Base-by-base conservation (phyloP, 2,888 invertebrate genomes). In the Leucophora obtusa region DNA sequence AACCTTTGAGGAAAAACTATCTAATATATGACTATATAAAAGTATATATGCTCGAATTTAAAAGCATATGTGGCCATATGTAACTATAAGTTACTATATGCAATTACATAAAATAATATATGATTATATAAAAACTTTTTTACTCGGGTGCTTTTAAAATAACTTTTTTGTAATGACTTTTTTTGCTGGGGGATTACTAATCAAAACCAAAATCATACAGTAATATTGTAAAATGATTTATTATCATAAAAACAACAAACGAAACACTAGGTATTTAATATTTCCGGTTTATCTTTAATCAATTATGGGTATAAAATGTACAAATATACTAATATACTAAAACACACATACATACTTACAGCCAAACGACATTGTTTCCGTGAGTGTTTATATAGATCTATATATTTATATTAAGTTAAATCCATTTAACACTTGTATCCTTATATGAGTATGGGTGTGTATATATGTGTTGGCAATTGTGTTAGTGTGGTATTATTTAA, bases 241-340 rank as follows among this genome's bases (percentile, higher is more conserved):
- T 79, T 69, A 60, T 59, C 33, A 65, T 24, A 24, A 2, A 24
- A 47, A 17, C n/a, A 51, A 1, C 21, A 14, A 56, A 69, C 28
- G 53, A 73, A 54, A n/a, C n/a, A 28, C 58, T 33, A 8, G 62
- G 56, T 43, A 63, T 70, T 73, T 43, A 73, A 69, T 74, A 70
- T 35, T 60, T 79, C 70, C 70, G 74, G 65, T 74, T 74, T 70
- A 74, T 79, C 65, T 74, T 79, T 66, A 79, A 74, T 79, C 74
- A 74, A 70, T 74, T 70, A 59, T 47, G 38, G 15, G 33, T 24
- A 73, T 24, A 24, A 24, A 24, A 58, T 56, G 28, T 65, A 56
- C 15, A 60, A 9, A 47, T 47, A 53, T n/a, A n/a, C n/a, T n/a
- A n/a, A n/a, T n/a, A n/a, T n/a, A n/a, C n/a, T n/a, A n/a, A n/a